Percentiles rank a stretch among this genome's conserved stretches.
phyloP scores from a whole-genome alignment of 2,888 invertebrate species.

The Pollenia labialis region DNA sequence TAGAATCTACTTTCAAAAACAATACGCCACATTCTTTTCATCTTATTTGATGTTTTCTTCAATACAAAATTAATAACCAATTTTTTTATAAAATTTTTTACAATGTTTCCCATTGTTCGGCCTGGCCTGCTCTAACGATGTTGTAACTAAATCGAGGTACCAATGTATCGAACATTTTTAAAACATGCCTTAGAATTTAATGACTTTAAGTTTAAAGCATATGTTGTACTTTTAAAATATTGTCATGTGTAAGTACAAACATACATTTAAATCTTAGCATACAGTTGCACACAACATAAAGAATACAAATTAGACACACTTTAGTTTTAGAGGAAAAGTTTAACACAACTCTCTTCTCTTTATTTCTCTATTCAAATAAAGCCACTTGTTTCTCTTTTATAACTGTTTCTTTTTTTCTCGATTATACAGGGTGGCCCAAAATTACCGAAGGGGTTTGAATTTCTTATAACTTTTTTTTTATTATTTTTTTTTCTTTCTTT shows the following conservation, averaged over 20 bases:
- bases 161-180: constrained; percentile 21
- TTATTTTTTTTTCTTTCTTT: no score
- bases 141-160: constrained; percentile 2
- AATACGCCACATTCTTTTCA: no score
- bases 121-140: neutral
- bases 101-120: neutral
- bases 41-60: no score
- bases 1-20: neutral
- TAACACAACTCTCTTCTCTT: no score
- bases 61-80: no score
- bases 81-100: neutral
- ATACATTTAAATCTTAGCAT: constrained; percentile 15
- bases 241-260: neutral
- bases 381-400: neutral
- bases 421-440: no score
- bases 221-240: constrained; percentile 15
- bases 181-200: constrained; percentile 32
- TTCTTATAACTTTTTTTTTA: no score
- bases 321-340: no score
- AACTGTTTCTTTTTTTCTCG: constrained; percentile 5
- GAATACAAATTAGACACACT: no score
- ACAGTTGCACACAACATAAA: constrained; percentile 6
- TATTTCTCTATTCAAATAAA: neutral
- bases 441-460: no score
- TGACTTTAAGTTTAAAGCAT: constrained; percentile 29